These are phyloP conservation scores for Felis chaus DNA, from an alignment of 2,113 vertebrate genomes.

Conservation along the genomic window DNA sequence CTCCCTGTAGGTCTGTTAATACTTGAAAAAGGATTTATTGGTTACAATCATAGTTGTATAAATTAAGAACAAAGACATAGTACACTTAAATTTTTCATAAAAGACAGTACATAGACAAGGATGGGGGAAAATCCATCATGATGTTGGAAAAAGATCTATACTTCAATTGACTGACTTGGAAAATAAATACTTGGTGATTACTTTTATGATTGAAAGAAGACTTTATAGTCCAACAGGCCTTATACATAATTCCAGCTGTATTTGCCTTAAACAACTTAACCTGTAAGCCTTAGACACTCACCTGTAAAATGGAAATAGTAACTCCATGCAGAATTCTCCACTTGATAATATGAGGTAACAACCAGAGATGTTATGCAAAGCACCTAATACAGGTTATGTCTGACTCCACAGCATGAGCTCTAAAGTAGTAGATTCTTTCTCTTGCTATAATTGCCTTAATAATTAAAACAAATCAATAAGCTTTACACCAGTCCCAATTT, in stretches of 20 bases:
- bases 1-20: not conserved
- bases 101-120: not conserved
- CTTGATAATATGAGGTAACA: not conserved
- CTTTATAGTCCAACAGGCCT: not conserved
- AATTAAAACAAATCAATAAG: not conserved
- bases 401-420: not conserved
- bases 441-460: not conserved
- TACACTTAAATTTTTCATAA: not conserved
- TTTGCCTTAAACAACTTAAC: slow-evolving; percentile 25
- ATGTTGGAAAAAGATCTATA: not conserved
- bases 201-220: slow-evolving; percentile 17
- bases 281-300: not conserved
- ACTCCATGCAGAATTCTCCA: not conserved
- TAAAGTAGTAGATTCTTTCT: not conserved
- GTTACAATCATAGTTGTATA: not conserved
- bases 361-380: not conserved
- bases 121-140: not conserved
- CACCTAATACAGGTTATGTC: not conserved
- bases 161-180: not conserved
- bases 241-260: not conserved
- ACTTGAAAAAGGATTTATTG: not conserved
- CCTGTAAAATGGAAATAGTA: slow-evolving; percentile 7
- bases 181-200: not conserved
- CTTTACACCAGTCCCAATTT: not conserved
- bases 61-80: not conserved